Evolutionary conservation across 2,888 invertebrate genomes (phyloP), one percentile per base, ranked within the genome.

Genomic region (Dioctria linearis): DNA sequence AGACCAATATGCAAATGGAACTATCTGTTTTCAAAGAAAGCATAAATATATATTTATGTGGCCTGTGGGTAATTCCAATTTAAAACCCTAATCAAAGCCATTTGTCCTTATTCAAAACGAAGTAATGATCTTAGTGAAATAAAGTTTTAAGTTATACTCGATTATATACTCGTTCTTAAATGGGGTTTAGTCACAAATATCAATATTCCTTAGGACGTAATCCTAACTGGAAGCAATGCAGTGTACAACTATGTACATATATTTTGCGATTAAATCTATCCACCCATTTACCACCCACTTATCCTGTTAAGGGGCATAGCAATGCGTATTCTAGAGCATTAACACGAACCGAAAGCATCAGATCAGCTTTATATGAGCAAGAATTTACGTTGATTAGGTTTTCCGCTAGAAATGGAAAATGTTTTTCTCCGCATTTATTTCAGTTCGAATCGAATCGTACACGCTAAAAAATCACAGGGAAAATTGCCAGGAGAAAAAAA

Each of bases 361-460:
- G 9, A 39, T 13, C 42, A 75, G 76, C 76, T 69, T 71, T 78
- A 25, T 25, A 73, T 66, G 79, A 79, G 54, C 73, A 81, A 81
- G 81, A 57, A 73, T 81, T 79, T 79, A 79, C 59, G 79, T 81
- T 81, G 73, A 81, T 79, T 73, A 79, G 79, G 73, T 66, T 81
- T 79, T 66, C 73, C 79, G 59, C 78, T 78, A 42, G 40, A 65
- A 37, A 65, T 5, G 11, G 5, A 61, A 40, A 59, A 11, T 42
- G 37, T 9, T 4, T 25, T 25, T 25, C 25, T 61, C 49, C 49
- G 3, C n/a, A 57, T 76, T 61, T 63, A 9, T 63, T 76, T 39
- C 49, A 73, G n/a, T 57, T 42, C 25, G 43, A 75, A 37, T 39
- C 11, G 25, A 25, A 25, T 25, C 25, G 25, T 25, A 25, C 25